These are phyloP conservation scores for Portevinia maculata DNA, from an alignment of 2,888 invertebrate species.

Conservation along the genomic window DNA sequence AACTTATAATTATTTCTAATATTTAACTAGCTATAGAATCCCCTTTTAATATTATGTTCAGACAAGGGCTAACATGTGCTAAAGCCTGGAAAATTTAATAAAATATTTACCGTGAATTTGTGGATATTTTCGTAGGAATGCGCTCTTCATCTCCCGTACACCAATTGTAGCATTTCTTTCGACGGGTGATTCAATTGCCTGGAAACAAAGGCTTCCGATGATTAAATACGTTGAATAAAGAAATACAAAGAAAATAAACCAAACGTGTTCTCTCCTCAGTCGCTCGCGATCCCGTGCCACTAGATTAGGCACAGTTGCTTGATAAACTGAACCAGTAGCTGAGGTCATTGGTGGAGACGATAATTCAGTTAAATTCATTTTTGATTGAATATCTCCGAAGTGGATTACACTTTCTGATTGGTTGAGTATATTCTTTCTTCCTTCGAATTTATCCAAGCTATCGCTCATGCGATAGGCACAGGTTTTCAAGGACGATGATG, in stretches of 20 bases:
- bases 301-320: conserved; percentile 11
- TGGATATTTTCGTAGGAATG: conserved; percentile 85
- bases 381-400: conserved; percentile 58
- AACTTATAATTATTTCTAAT: background rate
- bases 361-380: conserved; percentile 65
- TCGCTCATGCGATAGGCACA: conserved; percentile 19
- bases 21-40: background rate
- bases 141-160: conserved; percentile 84
- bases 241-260: conserved; percentile 84
- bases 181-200: conserved; percentile 86
- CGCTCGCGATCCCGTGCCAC: conserved; percentile 36
- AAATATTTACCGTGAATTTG: conserved; percentile 85
- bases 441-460: conserved; percentile 22
- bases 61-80: background rate
- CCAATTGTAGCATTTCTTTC: conserved; percentile 85
- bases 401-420: conserved; percentile 48
- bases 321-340: conserved; percentile 7
- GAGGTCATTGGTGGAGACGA: conserved; percentile 37
- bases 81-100: too few relatives aligned
- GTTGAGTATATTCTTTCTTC: conserved; percentile 4
- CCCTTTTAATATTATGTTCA: background rate
- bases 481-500: conserved; percentile 23
- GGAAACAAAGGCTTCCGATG: conserved; percentile 87
- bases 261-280: conserved; percentile 70
- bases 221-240: conserved; percentile 86